Evolutionary conservation across 2,797 vertebrate species (phyloP).

Genomic region (Mormyrops attenuatus): DNA sequence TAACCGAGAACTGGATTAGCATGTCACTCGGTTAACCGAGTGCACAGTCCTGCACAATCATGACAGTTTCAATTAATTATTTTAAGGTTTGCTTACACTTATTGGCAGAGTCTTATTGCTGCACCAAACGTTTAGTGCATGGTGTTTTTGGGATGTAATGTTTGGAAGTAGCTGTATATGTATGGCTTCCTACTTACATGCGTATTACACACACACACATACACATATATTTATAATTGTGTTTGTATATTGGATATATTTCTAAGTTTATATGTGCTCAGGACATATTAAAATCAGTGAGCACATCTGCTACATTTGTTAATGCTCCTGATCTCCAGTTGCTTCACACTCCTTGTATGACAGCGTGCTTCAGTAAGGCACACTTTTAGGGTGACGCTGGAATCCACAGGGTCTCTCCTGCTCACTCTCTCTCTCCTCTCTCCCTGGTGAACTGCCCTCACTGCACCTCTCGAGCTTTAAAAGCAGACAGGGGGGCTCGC

Average conservation of each 20-base stretch:
- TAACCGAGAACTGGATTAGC: background rate
- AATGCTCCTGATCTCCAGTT: background rate
- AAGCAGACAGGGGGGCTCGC: background rate
- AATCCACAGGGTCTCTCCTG: background rate
- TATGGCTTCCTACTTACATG: background rate
- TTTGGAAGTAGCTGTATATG: background rate
- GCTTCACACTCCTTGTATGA: background rate
- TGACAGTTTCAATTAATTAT: background rate
- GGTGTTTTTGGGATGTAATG: background rate
- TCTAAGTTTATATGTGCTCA: background rate
- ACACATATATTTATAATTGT: background rate
- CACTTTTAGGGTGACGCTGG: background rate
- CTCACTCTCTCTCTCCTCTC: background rate
- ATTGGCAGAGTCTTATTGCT: background rate
- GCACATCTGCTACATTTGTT: background rate
- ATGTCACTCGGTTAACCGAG: background rate
- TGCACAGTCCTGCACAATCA: background rate
- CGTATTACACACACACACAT: background rate
- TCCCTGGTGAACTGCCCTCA: background rate
- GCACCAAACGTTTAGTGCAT: background rate
- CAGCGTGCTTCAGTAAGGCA: background rate
- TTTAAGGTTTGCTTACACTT: background rate
- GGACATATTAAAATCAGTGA: constrained; percentile 7
- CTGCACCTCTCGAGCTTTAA: background rate
- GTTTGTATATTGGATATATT: background rate